Percentiles rank a stretch among this genome's conserved stretches.
These are phyloP conservation scores for Megatriorchis doriae DNA, from an alignment of 2,113 vertebrate species.

Conservation along the genomic window DNA sequence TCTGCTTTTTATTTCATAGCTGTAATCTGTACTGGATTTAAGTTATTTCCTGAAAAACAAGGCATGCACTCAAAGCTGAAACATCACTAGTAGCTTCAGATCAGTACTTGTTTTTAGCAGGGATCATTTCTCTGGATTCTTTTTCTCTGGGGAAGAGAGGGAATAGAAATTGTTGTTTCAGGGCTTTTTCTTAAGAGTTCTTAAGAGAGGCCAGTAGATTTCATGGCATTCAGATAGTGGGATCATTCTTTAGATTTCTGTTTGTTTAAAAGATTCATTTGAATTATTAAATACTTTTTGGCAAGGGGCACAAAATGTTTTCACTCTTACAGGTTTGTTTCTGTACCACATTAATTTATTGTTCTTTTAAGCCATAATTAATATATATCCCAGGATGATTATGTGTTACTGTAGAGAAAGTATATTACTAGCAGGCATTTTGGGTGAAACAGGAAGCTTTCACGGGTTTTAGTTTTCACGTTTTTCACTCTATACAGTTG, in stretches of 20 bases:
- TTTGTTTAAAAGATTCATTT: not conserved
- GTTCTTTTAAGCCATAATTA: not conserved
- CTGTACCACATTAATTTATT: not conserved
- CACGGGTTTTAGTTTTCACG: not conserved
- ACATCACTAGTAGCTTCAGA: not conserved
- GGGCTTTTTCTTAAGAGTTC: not conserved
- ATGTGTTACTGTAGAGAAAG: not conserved
- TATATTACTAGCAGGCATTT: not conserved
- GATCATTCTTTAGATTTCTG: not conserved
- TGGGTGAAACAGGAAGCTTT: not conserved
- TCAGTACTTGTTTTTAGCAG: not conserved
- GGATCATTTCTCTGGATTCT: not conserved
- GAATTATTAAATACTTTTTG: not conserved
- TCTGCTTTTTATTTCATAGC: slow-evolving; percentile 61
- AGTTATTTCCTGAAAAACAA: slow-evolving; percentile 38
- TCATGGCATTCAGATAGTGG: not conserved
- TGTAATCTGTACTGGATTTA: slow-evolving; percentile 46
- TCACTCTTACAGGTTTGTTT: not conserved
- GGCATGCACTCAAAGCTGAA: not conserved
- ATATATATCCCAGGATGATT: not conserved
- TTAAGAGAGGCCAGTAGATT: not conserved
- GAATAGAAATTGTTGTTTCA: not conserved
- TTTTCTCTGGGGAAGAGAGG: not conserved
- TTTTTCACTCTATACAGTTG: not conserved
- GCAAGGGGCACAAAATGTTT: not conserved